phyloP scores from a whole-genome alignment of 2,113 vertebrate species.

The Irena cyanogastra region DNA sequence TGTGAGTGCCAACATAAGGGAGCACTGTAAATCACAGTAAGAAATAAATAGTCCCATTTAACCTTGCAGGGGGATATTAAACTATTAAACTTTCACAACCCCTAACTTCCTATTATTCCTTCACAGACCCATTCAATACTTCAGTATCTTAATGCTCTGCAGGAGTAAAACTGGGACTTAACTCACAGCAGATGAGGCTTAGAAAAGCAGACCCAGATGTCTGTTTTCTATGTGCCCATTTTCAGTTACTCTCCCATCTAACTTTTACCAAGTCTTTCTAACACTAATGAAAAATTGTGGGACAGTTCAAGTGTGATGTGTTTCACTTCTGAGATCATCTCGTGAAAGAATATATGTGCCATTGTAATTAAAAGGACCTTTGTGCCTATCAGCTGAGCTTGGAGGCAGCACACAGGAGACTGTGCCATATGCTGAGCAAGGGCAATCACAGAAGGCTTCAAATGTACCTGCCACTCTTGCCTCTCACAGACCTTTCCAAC shows the following conservation, averaged over 20 bases:
- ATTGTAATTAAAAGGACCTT: not conserved
- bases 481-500: not conserved
- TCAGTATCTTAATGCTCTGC: not conserved
- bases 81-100: not conserved
- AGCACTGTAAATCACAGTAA: not conserved
- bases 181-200: not conserved
- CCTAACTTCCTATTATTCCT: not conserved
- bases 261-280: not conserved
- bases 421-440: not conserved
- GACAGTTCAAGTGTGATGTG: not conserved
- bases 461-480: not conserved
- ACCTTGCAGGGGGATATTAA: not conserved
- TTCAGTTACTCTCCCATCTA: not conserved
- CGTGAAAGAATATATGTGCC: not conserved
- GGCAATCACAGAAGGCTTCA: not conserved
- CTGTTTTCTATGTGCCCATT: not conserved
- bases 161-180: not conserved
- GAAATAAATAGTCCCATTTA: slow-evolving; percentile 7
- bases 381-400: not conserved
- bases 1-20: not conserved
- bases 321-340: not conserved
- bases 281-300: not conserved
- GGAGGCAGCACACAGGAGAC: not conserved
- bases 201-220: not conserved
- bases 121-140: not conserved